Evolutionary conservation across 2,113 vertebrate species (phyloP).

Genomic region (Phrynosoma platyrhinos): DNA sequence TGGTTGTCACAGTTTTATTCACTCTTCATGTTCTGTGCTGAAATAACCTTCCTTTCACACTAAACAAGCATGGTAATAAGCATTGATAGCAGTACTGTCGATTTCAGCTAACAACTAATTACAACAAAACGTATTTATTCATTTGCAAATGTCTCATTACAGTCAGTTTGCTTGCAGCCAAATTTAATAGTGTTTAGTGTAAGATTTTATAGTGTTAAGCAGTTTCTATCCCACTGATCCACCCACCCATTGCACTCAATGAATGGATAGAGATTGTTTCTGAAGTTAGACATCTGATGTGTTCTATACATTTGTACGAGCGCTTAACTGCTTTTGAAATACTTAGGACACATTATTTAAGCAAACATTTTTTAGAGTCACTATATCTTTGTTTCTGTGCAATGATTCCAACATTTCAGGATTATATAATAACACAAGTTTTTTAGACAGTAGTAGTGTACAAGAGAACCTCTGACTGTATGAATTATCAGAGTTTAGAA

Average conservation of each 20-base stretch:
- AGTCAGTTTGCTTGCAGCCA: neutral
- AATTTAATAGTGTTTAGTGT: neutral
- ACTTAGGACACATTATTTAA: neutral
- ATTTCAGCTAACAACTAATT: slow-evolving; percentile 35
- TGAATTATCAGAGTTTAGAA: too few species aligned
- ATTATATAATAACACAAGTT: too few species aligned
- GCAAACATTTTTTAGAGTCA: too few species aligned
- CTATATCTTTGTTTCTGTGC: too few species aligned
- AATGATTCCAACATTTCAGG: too few species aligned
- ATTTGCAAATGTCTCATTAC: neutral
- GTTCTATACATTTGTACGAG: too few species aligned
- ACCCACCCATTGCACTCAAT: too few species aligned
- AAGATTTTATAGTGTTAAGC: too few species aligned
- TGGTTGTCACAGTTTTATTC: slow-evolving; percentile 45
- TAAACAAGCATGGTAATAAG: slow-evolving; percentile 12
- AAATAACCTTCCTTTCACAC: slow-evolving; percentile 35
- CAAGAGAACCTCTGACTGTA: too few species aligned
- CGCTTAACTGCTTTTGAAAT: neutral
- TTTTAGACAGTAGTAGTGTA: too few species aligned
- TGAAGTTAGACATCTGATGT: too few species aligned
- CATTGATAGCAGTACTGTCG: neutral
- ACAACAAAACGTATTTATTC: slow-evolving; percentile 21
- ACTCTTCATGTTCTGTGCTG: slow-evolving; percentile 25
- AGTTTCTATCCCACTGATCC: neutral
- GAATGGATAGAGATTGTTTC: too few species aligned